Evolutionary conservation across 2,113 vertebrate genomes (phyloP).

Genomic region (Phylloscopus trochiloides): DNA sequence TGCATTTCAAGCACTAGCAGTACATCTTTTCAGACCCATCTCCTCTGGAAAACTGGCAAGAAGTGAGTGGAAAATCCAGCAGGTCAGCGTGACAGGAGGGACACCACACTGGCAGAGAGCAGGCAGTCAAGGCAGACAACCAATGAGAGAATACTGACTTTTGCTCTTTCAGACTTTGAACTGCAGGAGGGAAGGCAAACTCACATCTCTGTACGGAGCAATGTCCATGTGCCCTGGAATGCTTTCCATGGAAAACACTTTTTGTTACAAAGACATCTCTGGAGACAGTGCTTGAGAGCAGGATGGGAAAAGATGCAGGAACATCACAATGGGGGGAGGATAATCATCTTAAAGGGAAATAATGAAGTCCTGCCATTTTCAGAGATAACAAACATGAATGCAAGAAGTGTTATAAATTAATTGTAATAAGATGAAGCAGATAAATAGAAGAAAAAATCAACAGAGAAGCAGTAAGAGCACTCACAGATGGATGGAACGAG

Average conservation of each 20-base stretch:
- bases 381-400: background rate
- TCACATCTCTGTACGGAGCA: background rate
- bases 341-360: background rate
- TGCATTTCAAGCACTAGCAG: background rate
- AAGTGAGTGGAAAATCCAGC: constrained; percentile 35
- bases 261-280: background rate
- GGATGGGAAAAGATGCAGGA: background rate
- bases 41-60: constrained; percentile 12
- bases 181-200: constrained; percentile 21
- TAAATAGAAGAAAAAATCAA: background rate
- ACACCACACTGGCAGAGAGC: background rate
- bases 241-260: background rate
- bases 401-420: background rate
- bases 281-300: background rate
- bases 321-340: fast-evolving
- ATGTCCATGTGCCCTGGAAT: background rate
- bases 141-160: background rate
- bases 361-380: background rate
- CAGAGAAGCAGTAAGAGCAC: background rate
- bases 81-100: background rate
- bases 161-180: constrained; percentile 60
- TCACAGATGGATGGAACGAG: background rate
- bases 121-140: background rate
- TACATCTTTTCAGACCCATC: background rate
- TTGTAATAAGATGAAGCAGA: background rate